Evolutionary conservation across 2,888 invertebrate species (phyloP).

Genomic region (Eledona agricola): DNA sequence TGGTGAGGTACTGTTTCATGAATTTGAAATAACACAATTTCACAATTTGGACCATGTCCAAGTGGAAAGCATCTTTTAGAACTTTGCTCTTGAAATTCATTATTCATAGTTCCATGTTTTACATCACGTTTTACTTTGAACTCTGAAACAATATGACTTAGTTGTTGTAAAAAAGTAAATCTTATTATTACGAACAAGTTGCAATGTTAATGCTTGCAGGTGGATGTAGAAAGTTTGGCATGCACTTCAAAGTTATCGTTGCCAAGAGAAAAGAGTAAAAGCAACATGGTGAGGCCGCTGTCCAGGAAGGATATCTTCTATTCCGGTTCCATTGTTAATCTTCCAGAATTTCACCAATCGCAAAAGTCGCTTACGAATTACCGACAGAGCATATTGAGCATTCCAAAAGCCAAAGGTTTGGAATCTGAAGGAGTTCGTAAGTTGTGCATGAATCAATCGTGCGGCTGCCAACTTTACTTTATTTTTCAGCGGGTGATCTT

Average conservation of each 20-base stretch:
- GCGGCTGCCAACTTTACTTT: not conserved
- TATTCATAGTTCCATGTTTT: conserved; percentile 5
- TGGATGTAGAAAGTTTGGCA: conserved; percentile 75
- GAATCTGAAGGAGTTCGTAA: conserved; percentile 73
- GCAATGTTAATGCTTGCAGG: too few relatives aligned
- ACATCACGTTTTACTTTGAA: too few relatives aligned
- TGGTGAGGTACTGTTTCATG: conserved; percentile 24
- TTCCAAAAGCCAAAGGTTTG: conserved; percentile 73
- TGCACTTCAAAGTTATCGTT: conserved; percentile 72
- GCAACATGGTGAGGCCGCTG: conserved; percentile 85
- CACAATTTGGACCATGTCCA: conserved; percentile 39
- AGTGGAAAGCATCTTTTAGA: conserved; percentile 31
- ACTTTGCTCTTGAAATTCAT: conserved; percentile 32
- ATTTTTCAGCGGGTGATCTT: conserved; percentile 72
- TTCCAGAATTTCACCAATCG: conserved; percentile 92
- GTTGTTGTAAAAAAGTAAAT: too few relatives aligned
- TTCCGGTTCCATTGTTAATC: conserved; percentile 91
- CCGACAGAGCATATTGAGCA: conserved; percentile 88
- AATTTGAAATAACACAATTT: conserved; percentile 35
- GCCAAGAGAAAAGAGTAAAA: conserved; percentile 65
- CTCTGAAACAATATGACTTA: too few relatives aligned
- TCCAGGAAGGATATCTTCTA: conserved; percentile 98
- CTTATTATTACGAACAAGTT: too few relatives aligned
- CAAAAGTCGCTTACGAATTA: conserved; percentile 91
- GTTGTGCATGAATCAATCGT: conserved; percentile 46